Percentiles rank a stretch among this genome's conserved stretches.
phyloP scores from a whole-genome alignment of 1,140 invertebrate species.

The Drosophila kikkawai region DNA sequence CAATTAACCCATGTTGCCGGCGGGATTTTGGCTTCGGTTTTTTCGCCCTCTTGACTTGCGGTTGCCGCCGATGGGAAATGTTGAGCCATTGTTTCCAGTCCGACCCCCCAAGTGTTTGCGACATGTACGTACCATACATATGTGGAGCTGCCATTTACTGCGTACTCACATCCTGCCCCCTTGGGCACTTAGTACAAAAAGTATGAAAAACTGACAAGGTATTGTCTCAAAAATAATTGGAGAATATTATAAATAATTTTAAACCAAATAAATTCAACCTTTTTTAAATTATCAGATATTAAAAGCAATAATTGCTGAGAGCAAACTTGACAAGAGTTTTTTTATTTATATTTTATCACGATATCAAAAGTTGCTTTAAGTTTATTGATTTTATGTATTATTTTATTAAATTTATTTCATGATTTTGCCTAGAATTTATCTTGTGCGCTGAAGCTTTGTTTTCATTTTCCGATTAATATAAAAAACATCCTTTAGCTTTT shows the following conservation, averaged over 20 bases:
- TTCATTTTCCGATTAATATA: constrained; percentile 1
- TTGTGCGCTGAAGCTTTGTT: background rate
- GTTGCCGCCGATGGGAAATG: constrained; percentile 37
- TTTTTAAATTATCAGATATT: background rate
- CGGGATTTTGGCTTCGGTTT: constrained; percentile 10
- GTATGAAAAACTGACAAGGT: background rate
- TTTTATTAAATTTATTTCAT: background rate
- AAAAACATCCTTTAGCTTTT: background rate
- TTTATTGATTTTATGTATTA: background rate
- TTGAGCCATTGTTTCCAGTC: constrained; percentile 25
- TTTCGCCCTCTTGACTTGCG: constrained; percentile 48
- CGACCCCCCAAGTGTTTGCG: constrained; percentile 15
- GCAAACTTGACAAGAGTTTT: background rate
- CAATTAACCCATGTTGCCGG: constrained; percentile 32
- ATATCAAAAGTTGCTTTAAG: background rate
- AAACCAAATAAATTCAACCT: background rate
- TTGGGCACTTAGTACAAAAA: background rate
- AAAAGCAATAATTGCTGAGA: background rate
- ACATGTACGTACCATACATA: constrained; percentile 11
- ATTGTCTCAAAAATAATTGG: background rate
- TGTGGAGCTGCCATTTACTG: constrained; percentile 16
- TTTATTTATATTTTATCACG: background rate
- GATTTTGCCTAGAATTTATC: background rate
- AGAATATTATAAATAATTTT: background rate
- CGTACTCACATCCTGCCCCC: background rate